Evolutionary conservation across 1,140 invertebrate genomes (phyloP).

Genomic region (Cyclargus thomasi): DNA sequence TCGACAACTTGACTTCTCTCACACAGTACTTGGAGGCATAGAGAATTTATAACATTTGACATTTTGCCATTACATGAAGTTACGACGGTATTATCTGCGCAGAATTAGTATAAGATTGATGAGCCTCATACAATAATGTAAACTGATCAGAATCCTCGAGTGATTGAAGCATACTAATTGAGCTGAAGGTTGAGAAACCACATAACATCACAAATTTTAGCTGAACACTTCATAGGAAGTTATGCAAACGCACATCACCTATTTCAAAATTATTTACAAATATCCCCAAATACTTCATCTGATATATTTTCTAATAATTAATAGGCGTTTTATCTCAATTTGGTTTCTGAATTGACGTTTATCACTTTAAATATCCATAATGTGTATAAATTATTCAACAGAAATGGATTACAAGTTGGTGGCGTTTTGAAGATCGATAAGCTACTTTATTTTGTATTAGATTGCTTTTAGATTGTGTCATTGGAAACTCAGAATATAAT

Average conservation of each 20-base stretch:
- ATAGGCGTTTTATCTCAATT: background rate
- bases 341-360: background rate
- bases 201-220: slow-evolving; percentile 4
- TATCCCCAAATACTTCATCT: background rate
- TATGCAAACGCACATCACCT: background rate
- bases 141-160: slow-evolving; percentile 35
- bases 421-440: slow-evolving; percentile 1
- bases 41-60: slow-evolving; percentile 27
- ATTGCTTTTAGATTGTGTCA: background rate
- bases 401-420: background rate
- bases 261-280: slow-evolving; percentile 1
- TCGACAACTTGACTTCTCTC: too few species aligned
- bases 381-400: background rate
- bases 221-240: background rate
- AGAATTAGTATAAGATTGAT: slow-evolving; percentile 41
- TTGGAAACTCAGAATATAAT: background rate
- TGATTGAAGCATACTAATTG: slow-evolving; percentile 40
- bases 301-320: background rate
- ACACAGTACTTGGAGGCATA: slow-evolving; percentile 5
- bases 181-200: slow-evolving; percentile 26
- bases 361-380: background rate
- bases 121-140: slow-evolving; percentile 38
- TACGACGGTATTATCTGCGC: slow-evolving; percentile 31
- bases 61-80: slow-evolving; percentile 29
- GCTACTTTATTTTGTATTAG: too few species aligned